Percentiles rank a stretch among this genome's conserved stretches.
Evolutionary conservation across 1,140 invertebrate genomes (phyloP).

Genomic region (Polypedilum pembai): DNA sequence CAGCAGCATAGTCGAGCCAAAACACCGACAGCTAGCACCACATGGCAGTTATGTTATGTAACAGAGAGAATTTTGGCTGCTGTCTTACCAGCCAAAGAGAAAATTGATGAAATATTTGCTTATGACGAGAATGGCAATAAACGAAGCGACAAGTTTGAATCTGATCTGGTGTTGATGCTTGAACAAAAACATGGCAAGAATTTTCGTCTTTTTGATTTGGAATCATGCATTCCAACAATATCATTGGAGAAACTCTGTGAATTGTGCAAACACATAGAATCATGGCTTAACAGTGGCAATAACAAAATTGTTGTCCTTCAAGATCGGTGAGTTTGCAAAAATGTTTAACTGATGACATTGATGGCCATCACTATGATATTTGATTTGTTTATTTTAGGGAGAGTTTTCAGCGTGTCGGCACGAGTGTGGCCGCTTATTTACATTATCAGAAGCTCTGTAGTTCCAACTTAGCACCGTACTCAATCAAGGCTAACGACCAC

Average conservation of each 20-base stretch:
- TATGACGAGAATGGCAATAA: conserved; percentile 21
- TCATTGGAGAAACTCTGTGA: conserved; percentile 32
- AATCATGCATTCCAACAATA: conserved; percentile 31
- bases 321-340: conserved; percentile 30
- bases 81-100: conserved; percentile 27
- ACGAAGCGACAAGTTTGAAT: conserved; percentile 29
- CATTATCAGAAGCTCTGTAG: conserved; percentile 31
- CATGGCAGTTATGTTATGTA: conserved; percentile 31
- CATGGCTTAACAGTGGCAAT: conserved; percentile 30
- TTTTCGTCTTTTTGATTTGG: conserved; percentile 31
- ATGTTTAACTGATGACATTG: not conserved
- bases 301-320: conserved; percentile 32
- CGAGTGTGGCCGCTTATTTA: conserved; percentile 30
- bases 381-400: conserved; percentile 29
- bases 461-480: conserved; percentile 25
- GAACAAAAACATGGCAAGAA: conserved; percentile 32
- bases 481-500: conserved; percentile 27
- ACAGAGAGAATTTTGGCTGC: conserved; percentile 31
- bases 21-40: conserved; percentile 5
- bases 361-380: not conserved
- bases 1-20: conserved; percentile 13
- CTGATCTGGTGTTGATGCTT: conserved; percentile 31
- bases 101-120: not conserved
- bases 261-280: conserved; percentile 32
- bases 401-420: conserved; percentile 30